Evolutionary conservation across 2,888 invertebrate genomes (phyloP).

Genomic region (Oscheius sp.): DNA sequence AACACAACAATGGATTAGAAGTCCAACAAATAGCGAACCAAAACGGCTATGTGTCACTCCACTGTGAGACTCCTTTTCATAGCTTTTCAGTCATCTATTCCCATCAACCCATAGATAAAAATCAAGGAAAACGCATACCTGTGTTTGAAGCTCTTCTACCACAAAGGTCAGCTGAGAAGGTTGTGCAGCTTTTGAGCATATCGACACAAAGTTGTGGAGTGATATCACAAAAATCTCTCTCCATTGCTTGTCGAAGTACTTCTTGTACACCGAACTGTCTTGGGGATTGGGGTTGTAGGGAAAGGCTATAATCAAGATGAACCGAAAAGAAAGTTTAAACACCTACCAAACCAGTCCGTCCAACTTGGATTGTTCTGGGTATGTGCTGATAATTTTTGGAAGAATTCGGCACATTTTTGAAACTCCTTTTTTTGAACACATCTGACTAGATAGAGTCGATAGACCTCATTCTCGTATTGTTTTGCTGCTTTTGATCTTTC

Average conservation of each 20-base stretch:
- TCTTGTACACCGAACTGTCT: slow-evolving; percentile 86
- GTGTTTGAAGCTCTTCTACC: slow-evolving; percentile 43
- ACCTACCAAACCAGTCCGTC: slow-evolving; percentile 68
- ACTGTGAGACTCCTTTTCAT: too few relatives aligned
- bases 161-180: slow-evolving; percentile 49
- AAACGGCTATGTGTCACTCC: too few relatives aligned
- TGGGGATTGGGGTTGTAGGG: slow-evolving; percentile 92
- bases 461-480: slow-evolving; percentile 86
- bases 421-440: slow-evolving; percentile 85
- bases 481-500: slow-evolving; percentile 54
- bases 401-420: slow-evolving; percentile 61
- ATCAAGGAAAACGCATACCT: neutral
- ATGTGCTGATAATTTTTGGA: slow-evolving; percentile 56
- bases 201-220: slow-evolving; percentile 90
- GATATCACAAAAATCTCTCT: slow-evolving; percentile 92
- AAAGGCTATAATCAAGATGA: slow-evolving; percentile 79
- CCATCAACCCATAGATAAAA: too few relatives aligned
- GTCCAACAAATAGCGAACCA: too few relatives aligned
- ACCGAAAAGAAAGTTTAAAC: neutral
- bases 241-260: slow-evolving; percentile 93
- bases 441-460: slow-evolving; percentile 90
- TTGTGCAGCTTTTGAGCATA: slow-evolving; percentile 81
- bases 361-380: slow-evolving; percentile 61
- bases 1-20: too few relatives aligned
- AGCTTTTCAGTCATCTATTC: too few relatives aligned